Conservation (phyloP, 2,797 vertebrate genomes). For the Saxicola maurus region DNA sequence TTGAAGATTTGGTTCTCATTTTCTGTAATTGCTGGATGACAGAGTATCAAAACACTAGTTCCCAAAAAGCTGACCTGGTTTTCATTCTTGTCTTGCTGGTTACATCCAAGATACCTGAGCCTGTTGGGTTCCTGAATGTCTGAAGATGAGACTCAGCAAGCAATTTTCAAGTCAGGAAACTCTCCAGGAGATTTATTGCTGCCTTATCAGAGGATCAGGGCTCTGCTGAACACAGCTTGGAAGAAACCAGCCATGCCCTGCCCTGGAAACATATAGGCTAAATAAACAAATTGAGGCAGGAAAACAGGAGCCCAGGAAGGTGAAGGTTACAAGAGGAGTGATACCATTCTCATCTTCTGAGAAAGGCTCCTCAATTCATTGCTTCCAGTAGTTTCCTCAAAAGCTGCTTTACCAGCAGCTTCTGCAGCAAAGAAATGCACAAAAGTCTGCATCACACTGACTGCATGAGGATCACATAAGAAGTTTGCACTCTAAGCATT, state of each 20-base stretch:
- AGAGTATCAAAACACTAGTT: not conserved
- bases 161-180: not conserved
- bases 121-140: not conserved
- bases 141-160: not conserved
- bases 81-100: not conserved
- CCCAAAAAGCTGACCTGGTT: not conserved
- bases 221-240: not conserved
- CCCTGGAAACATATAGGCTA: not conserved
- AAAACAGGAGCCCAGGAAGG: not conserved
- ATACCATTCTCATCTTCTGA: accelerated
- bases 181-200: not conserved
- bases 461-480: not conserved
- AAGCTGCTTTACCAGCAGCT: not conserved
- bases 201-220: not conserved
- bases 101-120: not conserved
- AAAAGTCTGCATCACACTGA: not conserved
- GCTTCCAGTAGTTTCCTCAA: not conserved
- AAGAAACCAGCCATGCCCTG: not conserved
- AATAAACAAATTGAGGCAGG: not conserved
- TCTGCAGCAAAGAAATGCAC: not conserved
- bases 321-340: not conserved
- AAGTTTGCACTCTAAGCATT: too few relatives aligned
- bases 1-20: not conserved
- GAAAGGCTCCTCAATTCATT: not conserved
- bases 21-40: not conserved